Percentiles rank a stretch among this genome's conserved stretches.
phyloP scores from a whole-genome alignment of 2,888 invertebrate genomes.

The Sphaerolaimus hirsutus region DNA sequence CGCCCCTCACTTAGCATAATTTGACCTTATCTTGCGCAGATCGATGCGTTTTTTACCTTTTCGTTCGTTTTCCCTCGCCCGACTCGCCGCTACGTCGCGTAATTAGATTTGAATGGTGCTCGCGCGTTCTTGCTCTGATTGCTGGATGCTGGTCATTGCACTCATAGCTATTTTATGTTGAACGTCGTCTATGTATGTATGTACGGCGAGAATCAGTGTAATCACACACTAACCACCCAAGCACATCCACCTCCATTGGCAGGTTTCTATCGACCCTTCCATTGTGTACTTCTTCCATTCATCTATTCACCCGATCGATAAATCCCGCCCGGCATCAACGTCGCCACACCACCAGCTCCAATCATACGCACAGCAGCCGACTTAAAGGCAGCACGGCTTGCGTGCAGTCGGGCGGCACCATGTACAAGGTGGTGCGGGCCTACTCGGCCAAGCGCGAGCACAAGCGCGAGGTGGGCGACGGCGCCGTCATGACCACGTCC shows the following conservation, averaged over 20 bases:
- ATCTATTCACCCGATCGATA: neutral
- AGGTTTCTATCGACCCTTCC: conserved; percentile 1
- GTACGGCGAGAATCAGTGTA: too few relatives aligned
- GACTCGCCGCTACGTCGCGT: too few relatives aligned
- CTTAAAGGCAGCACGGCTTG: neutral
- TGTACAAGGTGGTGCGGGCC: conserved; percentile 52
- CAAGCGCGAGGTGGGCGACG: conserved; percentile 16
- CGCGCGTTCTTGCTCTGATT: too few relatives aligned
- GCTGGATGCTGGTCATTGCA: too few relatives aligned
- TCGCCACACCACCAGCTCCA: neutral
- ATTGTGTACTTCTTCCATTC: neutral
- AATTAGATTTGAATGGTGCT: too few relatives aligned
- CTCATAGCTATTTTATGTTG: too few relatives aligned
- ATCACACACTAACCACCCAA: too few relatives aligned
- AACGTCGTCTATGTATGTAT: too few relatives aligned
- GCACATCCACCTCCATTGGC: conserved; percentile 1
- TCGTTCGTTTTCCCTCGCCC: too few relatives aligned
- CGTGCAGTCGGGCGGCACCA: conserved; percentile 23
- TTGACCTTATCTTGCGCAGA: too few relatives aligned
- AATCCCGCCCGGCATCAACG: neutral
- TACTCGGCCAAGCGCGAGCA: conserved; percentile 29
- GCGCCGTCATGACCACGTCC: neutral
- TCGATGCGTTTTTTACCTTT: too few relatives aligned
- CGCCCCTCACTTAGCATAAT: too few relatives aligned
- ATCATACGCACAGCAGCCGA: neutral